Base-by-base conservation (phyloP, 2,888 invertebrate genomes). In the Exocentrus adspersus region DNA sequence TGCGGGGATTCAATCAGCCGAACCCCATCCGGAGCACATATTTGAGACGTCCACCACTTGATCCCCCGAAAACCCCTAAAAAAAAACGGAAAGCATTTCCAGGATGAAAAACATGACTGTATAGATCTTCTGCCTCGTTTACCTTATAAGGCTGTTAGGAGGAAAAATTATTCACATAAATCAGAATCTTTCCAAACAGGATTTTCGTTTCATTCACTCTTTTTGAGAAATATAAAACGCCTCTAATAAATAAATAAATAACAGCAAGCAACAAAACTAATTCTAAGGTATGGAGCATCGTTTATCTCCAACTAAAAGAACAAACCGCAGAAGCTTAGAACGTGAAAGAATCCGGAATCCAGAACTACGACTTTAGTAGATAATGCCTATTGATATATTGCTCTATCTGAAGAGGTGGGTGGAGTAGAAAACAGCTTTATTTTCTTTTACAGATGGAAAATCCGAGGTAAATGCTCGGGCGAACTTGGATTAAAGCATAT, bases 1-100 rank as follows among this genome's bases (percentile, higher is more conserved):
- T 57, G n/a, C n/a, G 52, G 21, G 64, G 56, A 61, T 61, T 57
- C 54, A 64, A 61, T 61, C 61, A 56, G 48, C 46, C 20, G 21
- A 24, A 58, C 32, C 52, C 24, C 53, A 46, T 52, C 57, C 50
- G 60, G 51, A 30, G 53, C 17, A 12, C 42, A 30, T 21, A 53
- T 53, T 43, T 53, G 30, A 45, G 30, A 42, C 60, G 16, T 53
- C 53, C 53, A 45, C 30, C 60, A 32, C 60, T 53, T 45, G 50
- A 60, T 53, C 60, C 20, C 50, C 16, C 51, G 30, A 30, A 28
- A 14, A 21, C 46, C 5, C n/a, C n/a, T n/a, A n/a, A n/a, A n/a
- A n/a, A n/a, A n/a, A n/a, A n/a, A n/a, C n/a, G n/a, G n/a, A n/a
- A n/a, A n/a, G n/a, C n/a, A n/a, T n/a, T n/a, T n/a, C n/a, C n/a